phyloP scores from a whole-genome alignment of 2,888 invertebrate genomes.

The Mellilla xanthometata region DNA sequence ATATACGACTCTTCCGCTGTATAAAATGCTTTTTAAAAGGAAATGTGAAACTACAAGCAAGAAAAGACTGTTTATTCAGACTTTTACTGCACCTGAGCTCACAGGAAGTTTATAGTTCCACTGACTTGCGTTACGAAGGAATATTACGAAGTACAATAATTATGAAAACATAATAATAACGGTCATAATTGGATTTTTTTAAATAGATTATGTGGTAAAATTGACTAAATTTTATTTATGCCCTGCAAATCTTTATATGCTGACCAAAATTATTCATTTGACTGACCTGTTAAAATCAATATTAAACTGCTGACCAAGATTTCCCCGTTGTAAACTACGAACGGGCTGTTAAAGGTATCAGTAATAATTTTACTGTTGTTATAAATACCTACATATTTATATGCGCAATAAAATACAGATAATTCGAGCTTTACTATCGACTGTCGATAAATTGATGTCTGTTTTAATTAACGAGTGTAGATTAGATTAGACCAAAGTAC shows the following conservation, averaged over 20 bases:
- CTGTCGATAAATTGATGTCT: slow-evolving; percentile 6
- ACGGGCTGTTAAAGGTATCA: slow-evolving; percentile 5
- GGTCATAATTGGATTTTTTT: too few relatives aligned
- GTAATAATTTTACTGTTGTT: slow-evolving; percentile 8
- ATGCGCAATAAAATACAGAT: slow-evolving; percentile 14
- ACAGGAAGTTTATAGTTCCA: slow-evolving; percentile 5
- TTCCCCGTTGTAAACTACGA: slow-evolving; percentile 8
- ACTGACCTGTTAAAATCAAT: too few relatives aligned
- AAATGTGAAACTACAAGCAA: background rate
- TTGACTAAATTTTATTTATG: too few relatives aligned
- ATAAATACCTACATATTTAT: too few relatives aligned
- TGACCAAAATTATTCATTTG: too few relatives aligned
- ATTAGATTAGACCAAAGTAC: slow-evolving; percentile 7
- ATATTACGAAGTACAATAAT: too few relatives aligned
- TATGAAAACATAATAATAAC: too few relatives aligned
- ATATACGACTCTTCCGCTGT: background rate
- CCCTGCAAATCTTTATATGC: too few relatives aligned
- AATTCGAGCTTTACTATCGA: background rate
- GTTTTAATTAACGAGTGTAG: slow-evolving; percentile 13
- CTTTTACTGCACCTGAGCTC: slow-evolving; percentile 10
- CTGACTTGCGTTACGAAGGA: background rate
- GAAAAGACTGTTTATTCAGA: slow-evolving; percentile 3
- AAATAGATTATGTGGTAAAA: too few relatives aligned
- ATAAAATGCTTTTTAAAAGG: background rate
- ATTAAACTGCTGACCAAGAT: too few relatives aligned